These are phyloP conservation scores for Drosophila truncata DNA, from an alignment of 1,140 invertebrate genomes.

Conservation along the genomic window DNA sequence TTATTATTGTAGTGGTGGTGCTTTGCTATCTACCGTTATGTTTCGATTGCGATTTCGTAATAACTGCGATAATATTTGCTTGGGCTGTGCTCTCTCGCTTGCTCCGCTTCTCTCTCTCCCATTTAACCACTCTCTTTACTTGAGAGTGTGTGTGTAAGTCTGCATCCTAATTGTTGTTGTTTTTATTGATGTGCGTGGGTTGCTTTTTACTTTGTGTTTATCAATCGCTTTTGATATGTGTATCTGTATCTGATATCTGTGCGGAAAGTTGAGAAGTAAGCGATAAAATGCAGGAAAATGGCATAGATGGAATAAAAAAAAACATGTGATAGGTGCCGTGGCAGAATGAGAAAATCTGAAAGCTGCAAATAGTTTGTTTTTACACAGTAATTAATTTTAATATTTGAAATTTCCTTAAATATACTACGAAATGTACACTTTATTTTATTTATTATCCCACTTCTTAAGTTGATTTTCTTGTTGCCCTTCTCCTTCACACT, in stretches of 20 bases:
- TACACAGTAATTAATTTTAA: too few relatives aligned
- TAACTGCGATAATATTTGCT: constrained; percentile 71
- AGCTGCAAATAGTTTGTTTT: too few relatives aligned
- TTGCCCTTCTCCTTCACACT: constrained; percentile 3
- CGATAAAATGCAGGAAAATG: constrained; percentile 18
- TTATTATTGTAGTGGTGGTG: constrained; percentile 37
- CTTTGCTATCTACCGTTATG: constrained; percentile 75
- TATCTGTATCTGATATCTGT: too few relatives aligned
- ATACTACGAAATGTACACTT: neutral
- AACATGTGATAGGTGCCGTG: constrained; percentile 9
- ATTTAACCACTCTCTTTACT: constrained; percentile 17
- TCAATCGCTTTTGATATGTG: constrained; percentile 45
- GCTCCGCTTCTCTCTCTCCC: constrained; percentile 11
- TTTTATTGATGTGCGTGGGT: constrained; percentile 48
- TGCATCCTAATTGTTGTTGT: constrained; percentile 40
- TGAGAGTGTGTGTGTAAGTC: constrained; percentile 39
- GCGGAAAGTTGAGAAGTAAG: constrained; percentile 1
- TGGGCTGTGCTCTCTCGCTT: constrained; percentile 11
- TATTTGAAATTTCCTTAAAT: neutral
- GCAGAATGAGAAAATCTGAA: neutral
- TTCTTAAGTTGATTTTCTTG: neutral
- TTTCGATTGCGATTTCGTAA: constrained; percentile 77
- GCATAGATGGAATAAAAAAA: constrained; percentile 24
- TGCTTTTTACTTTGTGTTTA: constrained; percentile 28
- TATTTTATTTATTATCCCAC: neutral